Conservation (phyloP, 2,113 vertebrate species). For the Varanus komodoensis region DNA sequence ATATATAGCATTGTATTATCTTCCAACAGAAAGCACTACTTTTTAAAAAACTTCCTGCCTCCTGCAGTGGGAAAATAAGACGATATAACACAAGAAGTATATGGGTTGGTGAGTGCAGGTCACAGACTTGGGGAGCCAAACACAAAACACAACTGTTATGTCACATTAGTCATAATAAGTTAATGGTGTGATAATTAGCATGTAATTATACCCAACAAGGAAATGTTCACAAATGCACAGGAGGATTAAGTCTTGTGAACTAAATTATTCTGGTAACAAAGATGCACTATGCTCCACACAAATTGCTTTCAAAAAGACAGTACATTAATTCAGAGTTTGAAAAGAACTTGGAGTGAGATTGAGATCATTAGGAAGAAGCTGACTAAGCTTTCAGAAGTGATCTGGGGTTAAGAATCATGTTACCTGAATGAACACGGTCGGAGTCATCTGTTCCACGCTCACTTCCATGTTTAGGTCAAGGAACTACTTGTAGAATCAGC, state of each 20-base stretch:
- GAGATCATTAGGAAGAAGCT: not conserved
- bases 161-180: not conserved
- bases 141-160: not conserved
- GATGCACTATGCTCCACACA: not conserved
- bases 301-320: not conserved
- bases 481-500: conserved; percentile 4
- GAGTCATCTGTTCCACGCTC: not conserved
- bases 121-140: not conserved
- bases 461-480: conserved; percentile 25
- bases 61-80: not conserved
- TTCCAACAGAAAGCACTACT: not conserved
- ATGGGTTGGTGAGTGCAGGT: not conserved
- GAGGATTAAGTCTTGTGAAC: not conserved
- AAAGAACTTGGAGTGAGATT: not conserved
- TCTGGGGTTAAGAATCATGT: conserved; percentile 15
- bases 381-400: conserved; percentile 11
- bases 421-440: conserved; percentile 19
- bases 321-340: not conserved
- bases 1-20: not conserved
- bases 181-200: not conserved
- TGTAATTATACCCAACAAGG: not conserved
- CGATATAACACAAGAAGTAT: not conserved
- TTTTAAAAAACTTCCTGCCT: not conserved
- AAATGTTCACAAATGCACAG: not conserved
- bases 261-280: not conserved